A percentile compares a stretch with the other conserved stretches of the same genome.
These are phyloP conservation scores for Trissonchulus sp. DNA, from an alignment of 2,888 invertebrate genomes.

Conservation along the genomic window DNA sequence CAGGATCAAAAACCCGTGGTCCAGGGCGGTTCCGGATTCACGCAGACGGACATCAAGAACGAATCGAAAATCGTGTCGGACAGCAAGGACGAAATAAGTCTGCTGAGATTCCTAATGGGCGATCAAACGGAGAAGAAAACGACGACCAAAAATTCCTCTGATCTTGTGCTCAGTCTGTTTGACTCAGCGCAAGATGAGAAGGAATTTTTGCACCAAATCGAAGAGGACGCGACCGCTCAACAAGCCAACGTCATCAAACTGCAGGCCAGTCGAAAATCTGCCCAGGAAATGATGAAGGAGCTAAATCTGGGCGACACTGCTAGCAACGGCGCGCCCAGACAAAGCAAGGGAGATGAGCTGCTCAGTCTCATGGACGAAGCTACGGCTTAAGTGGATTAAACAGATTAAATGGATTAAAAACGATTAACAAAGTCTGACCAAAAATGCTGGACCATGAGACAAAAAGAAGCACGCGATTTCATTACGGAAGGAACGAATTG, in stretches of 20 bases:
- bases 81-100: constrained; percentile 40
- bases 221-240: neutral
- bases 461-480: too few relatives aligned
- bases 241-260: neutral
- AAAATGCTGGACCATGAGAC: too few relatives aligned
- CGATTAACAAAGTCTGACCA: too few relatives aligned
- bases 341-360: constrained; percentile 43
- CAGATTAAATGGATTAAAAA: too few relatives aligned
- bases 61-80: neutral
- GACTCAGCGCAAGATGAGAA: constrained; percentile 40
- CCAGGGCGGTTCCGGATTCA: constrained; percentile 20
- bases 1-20: constrained; percentile 6
- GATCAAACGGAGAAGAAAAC: neutral
- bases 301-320: neutral
- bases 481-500: too few relatives aligned
- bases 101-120: constrained; percentile 39
- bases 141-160: neutral
- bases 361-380: constrained; percentile 46
- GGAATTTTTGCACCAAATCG: constrained; percentile 24
- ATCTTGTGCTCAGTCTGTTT: constrained; percentile 38
- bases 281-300: neutral
- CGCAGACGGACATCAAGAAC: neutral
- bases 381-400: neutral
- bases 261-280: neutral
- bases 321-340: constrained; percentile 15